Percentiles rank a stretch among this genome's conserved stretches.
Conservation (phyloP, 2,888 invertebrate species). For the Prosapia bicincta region DNA sequence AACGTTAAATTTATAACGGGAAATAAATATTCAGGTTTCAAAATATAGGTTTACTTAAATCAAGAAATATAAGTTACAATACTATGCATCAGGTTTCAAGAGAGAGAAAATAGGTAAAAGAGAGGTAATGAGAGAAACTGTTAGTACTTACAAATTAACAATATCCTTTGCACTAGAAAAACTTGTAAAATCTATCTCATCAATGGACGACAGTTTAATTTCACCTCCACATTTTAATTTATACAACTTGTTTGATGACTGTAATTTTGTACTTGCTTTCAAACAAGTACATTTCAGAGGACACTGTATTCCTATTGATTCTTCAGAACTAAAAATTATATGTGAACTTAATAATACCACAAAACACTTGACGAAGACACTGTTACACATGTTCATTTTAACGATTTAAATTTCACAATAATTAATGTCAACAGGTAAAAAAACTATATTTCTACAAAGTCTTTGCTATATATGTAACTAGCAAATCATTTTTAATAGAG, state of each 20-base stretch:
- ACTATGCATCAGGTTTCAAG: background rate
- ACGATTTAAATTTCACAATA: background rate
- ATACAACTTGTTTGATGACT: background rate
- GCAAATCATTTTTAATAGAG: background rate
- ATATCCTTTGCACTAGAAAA: conserved; percentile 30
- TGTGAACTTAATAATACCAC: background rate
- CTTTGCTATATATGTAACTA: background rate
- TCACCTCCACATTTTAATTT: conserved; percentile 17
- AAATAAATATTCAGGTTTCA: background rate
- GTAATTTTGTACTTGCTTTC: conserved; percentile 14
- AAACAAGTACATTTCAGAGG: conserved; percentile 6
- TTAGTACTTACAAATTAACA: conserved; percentile 34
- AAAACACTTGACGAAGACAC: background rate
- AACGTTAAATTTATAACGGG: background rate
- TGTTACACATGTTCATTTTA: background rate
- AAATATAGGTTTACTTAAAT: background rate
- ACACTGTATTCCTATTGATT: background rate
- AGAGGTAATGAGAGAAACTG: no score
- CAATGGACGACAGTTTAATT: background rate
- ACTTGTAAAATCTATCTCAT: conserved; percentile 8
- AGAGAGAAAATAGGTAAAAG: background rate
- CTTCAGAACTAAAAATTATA: background rate
- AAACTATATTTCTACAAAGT: background rate
- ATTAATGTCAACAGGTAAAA: background rate
- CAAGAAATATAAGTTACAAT: no score